Evolutionary conservation across 2,888 invertebrate species (phyloP).

Genomic region (Lycaena phlaeas): DNA sequence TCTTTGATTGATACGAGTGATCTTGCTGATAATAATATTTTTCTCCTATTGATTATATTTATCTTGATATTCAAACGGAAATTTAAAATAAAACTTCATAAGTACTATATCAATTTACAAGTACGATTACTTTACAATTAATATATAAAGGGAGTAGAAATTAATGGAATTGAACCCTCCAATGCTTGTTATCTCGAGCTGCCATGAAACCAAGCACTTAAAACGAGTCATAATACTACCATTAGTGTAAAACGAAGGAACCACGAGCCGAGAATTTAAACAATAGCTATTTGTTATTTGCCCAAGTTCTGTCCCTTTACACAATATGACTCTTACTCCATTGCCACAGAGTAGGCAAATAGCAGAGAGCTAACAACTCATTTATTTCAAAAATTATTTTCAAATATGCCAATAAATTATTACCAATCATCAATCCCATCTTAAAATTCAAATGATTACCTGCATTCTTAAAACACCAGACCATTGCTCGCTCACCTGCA

Average conservation of each 20-base stretch:
- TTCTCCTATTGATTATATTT: too few species aligned
- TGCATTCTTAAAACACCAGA: too few species aligned
- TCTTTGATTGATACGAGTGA: too few species aligned
- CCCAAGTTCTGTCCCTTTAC: conserved; percentile 30
- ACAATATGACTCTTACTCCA: conserved; percentile 27
- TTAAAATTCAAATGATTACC: too few species aligned
- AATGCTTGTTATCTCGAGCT: conserved; percentile 14
- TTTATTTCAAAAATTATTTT: too few species aligned
- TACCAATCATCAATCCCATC: too few species aligned
- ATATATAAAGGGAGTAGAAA: background rate
- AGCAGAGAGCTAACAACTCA: conserved; percentile 7
- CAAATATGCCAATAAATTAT: too few species aligned
- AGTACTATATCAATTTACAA: too few species aligned
- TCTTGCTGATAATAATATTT: too few species aligned
- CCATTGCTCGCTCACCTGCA: too few species aligned
- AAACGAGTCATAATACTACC: conserved; percentile 22
- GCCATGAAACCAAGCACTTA: conserved; percentile 19
- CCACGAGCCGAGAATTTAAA: conserved; percentile 23
- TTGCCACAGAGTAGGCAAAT: conserved; percentile 19
- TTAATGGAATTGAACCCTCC: conserved; percentile 14
- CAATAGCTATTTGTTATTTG: conserved; percentile 30
- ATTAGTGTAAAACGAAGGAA: conserved; percentile 27
- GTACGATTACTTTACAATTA: background rate
- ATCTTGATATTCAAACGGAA: too few species aligned
- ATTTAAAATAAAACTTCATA: too few species aligned